phyloP scores from a whole-genome alignment of 2,113 vertebrate genomes.

The Aegotheles bennettii region DNA sequence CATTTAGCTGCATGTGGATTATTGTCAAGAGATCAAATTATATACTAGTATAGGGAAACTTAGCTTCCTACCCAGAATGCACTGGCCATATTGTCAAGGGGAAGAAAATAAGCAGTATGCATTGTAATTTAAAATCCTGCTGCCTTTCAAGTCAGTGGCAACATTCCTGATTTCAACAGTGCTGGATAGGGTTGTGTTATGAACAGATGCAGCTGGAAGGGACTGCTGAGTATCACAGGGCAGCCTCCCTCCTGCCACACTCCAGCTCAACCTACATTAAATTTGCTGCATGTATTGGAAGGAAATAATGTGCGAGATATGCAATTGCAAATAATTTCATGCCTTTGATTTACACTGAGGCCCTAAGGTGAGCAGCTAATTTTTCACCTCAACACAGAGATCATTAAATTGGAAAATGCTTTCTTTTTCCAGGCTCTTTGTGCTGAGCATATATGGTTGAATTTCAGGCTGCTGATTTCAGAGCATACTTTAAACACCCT shows the following conservation, averaged over 20 bases:
- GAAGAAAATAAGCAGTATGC: constrained; percentile 4
- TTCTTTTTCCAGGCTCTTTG: neutral
- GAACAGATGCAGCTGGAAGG: constrained; percentile 25
- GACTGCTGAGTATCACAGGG: neutral
- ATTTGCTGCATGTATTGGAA: neutral
- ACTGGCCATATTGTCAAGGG: constrained; percentile 7
- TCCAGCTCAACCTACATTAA: neutral
- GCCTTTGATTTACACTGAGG: constrained; percentile 5
- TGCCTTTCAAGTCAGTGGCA: constrained; percentile 33
- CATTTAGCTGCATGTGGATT: constrained; percentile 4
- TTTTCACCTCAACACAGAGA: constrained; percentile 20
- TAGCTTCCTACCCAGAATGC: constrained; percentile 30
- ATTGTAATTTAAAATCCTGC: constrained; percentile 48
- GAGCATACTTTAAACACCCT: neutral
- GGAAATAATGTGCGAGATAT: neutral
- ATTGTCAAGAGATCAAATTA: constrained; percentile 57
- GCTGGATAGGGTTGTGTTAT: neutral
- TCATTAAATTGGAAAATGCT: constrained; percentile 20
- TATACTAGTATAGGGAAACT: constrained; percentile 6
- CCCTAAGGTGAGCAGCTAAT: constrained; percentile 16
- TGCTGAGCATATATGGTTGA: neutral
- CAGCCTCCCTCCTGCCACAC: neutral
- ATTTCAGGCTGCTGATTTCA: constrained; percentile 16
- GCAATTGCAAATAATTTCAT: constrained; percentile 32
- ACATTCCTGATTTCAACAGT: constrained; percentile 41